Percentiles rank a stretch among this genome's conserved stretches.
Evolutionary conservation across 2,888 invertebrate genomes (phyloP).

Genomic region (Tridacna gigas): DNA sequence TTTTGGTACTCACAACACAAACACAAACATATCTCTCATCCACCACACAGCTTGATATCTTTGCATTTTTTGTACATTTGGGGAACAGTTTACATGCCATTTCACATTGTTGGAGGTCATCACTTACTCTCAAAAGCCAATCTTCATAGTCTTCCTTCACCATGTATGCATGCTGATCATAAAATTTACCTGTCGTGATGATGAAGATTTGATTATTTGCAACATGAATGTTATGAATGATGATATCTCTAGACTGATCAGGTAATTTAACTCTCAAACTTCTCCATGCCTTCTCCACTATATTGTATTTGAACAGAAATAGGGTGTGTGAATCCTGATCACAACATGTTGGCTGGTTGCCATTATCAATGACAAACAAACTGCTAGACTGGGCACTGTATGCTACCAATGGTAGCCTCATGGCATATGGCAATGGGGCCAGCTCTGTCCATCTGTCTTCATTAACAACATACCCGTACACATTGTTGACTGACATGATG

Average conservation of each 20-base stretch:
- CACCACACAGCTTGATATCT: slow-evolving; percentile 60
- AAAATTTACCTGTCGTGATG: slow-evolving; percentile 59
- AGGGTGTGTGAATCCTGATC: slow-evolving; percentile 50
- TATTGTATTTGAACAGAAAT: slow-evolving; percentile 63
- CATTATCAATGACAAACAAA: slow-evolving; percentile 69
- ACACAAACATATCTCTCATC: slow-evolving; percentile 68
- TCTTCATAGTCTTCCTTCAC: slow-evolving; percentile 52
- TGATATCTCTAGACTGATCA: slow-evolving; percentile 59
- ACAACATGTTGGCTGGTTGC: slow-evolving; percentile 31
- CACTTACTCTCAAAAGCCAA: slow-evolving; percentile 64
- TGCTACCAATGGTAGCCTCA: slow-evolving; percentile 67
- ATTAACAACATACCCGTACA: slow-evolving; percentile 71
- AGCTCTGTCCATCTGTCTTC: slow-evolving; percentile 76
- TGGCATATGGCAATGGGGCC: slow-evolving; percentile 72
- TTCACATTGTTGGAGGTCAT: slow-evolving; percentile 58
- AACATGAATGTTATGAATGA: slow-evolving; percentile 60
- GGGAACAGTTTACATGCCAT: slow-evolving; percentile 65
- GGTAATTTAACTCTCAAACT: slow-evolving; percentile 64
- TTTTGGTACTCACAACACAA: slow-evolving; percentile 70
- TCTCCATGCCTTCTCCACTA: slow-evolving; percentile 69
- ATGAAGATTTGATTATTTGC: slow-evolving; percentile 67
- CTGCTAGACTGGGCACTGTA: slow-evolving; percentile 56
- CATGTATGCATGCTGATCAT: slow-evolving; percentile 17
- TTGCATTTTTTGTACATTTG: slow-evolving; percentile 58
- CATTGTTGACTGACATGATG: slow-evolving; percentile 65